These are phyloP conservation scores for Gnathonemus echidnorhynchus DNA, from an alignment of 2,113 vertebrate genomes.

Conservation along the genomic window DNA sequence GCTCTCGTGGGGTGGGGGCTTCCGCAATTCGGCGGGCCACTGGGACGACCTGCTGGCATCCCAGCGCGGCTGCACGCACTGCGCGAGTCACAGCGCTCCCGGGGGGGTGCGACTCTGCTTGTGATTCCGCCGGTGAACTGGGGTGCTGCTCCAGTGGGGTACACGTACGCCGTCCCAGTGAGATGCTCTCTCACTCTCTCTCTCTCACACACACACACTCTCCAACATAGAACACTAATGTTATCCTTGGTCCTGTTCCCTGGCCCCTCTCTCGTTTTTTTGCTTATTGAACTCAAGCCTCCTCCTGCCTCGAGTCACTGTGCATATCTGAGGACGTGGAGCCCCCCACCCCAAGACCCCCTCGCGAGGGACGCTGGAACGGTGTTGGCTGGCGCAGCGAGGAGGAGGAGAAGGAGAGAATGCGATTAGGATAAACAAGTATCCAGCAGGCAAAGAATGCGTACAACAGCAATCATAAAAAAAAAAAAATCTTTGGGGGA, in stretches of 20 bases:
- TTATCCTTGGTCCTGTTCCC: conserved; percentile 45
- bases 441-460: not conserved
- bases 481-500: not conserved
- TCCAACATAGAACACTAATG: conserved; percentile 36
- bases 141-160: not conserved
- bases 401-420: not conserved
- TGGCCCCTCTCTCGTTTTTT: conserved; percentile 21
- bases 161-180: not conserved
- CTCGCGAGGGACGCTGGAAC: not conserved
- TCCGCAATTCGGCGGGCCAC: conserved; percentile 16
- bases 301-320: not conserved
- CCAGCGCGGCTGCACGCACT: conserved; percentile 11
- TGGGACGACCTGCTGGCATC: conserved; percentile 20
- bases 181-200: not conserved
- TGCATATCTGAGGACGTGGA: not conserved
- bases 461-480: not conserved
- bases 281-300: conserved; percentile 25
- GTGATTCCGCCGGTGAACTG: not conserved
- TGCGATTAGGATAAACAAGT: not conserved
- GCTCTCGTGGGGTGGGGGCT: not conserved
- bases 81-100: not conserved
- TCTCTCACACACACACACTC: not conserved
- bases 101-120: not conserved
- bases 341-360: not conserved
- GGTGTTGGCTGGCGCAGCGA: not conserved